Conservation (phyloP, 1,140 invertebrate genomes). For the Drosophila sproati region DNA sequence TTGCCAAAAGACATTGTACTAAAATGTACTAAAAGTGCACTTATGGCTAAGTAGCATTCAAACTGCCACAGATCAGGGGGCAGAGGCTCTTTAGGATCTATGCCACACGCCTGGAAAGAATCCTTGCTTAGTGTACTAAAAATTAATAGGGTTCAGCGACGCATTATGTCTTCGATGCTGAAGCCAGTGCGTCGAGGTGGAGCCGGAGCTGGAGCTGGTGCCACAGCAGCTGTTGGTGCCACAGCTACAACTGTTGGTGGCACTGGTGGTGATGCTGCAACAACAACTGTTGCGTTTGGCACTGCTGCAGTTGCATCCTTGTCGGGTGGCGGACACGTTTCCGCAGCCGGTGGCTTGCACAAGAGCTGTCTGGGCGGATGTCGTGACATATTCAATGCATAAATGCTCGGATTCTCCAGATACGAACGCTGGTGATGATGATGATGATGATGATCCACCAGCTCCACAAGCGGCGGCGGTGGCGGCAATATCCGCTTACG, state of each 20-base stretch:
- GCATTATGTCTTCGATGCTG: conserved; percentile 91
- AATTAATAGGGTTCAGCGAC: conserved; percentile 84
- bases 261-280: conserved; percentile 17
- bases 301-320: conserved; percentile 37
- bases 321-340: conserved; percentile 12
- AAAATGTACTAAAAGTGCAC: conserved; percentile 70
- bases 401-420: conserved; percentile 61
- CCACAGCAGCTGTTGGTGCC: conserved; percentile 83
- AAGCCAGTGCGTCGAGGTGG: conserved; percentile 88
- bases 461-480: conserved; percentile 44
- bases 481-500: conserved; percentile 85
- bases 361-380: conserved; percentile 67
- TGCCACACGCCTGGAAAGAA: conserved; percentile 4
- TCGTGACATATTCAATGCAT: conserved; percentile 70
- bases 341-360: conserved; percentile 50
- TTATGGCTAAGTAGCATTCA: conserved; percentile 44
- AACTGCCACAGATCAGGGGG: background rate
- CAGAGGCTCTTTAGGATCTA: background rate
- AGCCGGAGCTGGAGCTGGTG: conserved; percentile 80
- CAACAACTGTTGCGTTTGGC: background rate
- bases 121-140: conserved; percentile 36
- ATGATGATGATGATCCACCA: conserved; percentile 52
- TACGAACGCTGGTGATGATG: conserved; percentile 48
- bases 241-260: conserved; percentile 67
- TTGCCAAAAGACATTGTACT: conserved; percentile 63